Conservation (phyloP, 2,113 vertebrate genomes). For the Corythornis vintsioides region DNA sequence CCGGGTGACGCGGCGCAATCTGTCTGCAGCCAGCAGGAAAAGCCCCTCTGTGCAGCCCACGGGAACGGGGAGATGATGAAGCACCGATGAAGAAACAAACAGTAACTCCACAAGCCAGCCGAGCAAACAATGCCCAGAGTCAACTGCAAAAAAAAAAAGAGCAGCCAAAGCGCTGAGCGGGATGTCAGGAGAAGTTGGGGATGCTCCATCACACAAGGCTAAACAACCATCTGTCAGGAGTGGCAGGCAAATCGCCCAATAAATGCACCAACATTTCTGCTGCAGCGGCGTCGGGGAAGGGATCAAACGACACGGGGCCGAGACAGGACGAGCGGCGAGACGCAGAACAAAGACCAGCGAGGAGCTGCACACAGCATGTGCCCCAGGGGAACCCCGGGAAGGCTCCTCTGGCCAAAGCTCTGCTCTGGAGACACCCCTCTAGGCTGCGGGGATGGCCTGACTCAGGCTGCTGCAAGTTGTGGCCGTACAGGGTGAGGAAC, state of each 20-base stretch:
- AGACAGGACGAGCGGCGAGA: no score
- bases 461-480: fast-evolving
- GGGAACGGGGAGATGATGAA: slow-evolving; percentile 37
- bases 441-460: fast-evolving
- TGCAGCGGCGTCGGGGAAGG: background rate
- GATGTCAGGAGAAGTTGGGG: slow-evolving; percentile 41
- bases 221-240: slow-evolving; percentile 13
- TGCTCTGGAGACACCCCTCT: background rate
- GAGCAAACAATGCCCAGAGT: slow-evolving; percentile 36
- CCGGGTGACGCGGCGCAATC: slow-evolving; percentile 27
- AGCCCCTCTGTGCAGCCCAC: background rate
- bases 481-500: background rate
- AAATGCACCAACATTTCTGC: background rate
- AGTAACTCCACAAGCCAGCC: background rate
- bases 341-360: background rate
- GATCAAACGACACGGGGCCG: background rate
- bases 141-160: slow-evolving; percentile 14
- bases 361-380: fast-evolving
- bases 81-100: slow-evolving; percentile 49
- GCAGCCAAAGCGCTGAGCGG: background rate
- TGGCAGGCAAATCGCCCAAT: background rate
- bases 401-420: fast-evolving
- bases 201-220: slow-evolving; percentile 32
- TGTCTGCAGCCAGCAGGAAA: background rate
- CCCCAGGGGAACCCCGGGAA: fast-evolving